Conservation (phyloP, 2,888 invertebrate species). For the Apamea anceps region DNA sequence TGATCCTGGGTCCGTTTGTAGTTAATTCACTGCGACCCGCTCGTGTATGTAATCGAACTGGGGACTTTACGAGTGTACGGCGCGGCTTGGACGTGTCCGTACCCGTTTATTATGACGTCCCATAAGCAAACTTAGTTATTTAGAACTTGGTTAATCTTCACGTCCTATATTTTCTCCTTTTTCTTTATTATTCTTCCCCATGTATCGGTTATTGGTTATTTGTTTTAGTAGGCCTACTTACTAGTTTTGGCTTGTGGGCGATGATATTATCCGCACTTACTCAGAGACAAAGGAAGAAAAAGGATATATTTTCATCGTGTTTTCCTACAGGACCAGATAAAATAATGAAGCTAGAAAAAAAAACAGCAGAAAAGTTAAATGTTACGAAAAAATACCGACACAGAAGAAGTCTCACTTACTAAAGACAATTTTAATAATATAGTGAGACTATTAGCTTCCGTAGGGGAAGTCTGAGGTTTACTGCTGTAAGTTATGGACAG, state of each 20-base stretch:
- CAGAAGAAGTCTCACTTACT: constrained; percentile 32
- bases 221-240: constrained; percentile 39
- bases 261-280: constrained; percentile 15
- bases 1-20: constrained; percentile 76
- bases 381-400: neutral
- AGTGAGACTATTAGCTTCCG: constrained; percentile 42
- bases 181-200: constrained; percentile 62
- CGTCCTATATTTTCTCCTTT: constrained; percentile 67
- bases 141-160: constrained; percentile 70
- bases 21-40: constrained; percentile 80
- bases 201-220: constrained; percentile 61
- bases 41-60: constrained; percentile 82
- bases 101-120: constrained; percentile 75
- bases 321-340: neutral
- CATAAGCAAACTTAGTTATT: constrained; percentile 72
- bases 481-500: constrained; percentile 49
- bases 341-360: neutral
- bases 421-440: constrained; percentile 48
- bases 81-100: constrained; percentile 74
- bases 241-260: constrained; percentile 23
- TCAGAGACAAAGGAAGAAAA: constrained; percentile 2
- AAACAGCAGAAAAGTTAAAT: neutral
- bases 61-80: constrained; percentile 79
- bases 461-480: constrained; percentile 54
- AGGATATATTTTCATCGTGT: neutral